phyloP scores from a whole-genome alignment of 35 echinoderm and acorn worm species.

The Strongylocentrotus purpuratus region DNA sequence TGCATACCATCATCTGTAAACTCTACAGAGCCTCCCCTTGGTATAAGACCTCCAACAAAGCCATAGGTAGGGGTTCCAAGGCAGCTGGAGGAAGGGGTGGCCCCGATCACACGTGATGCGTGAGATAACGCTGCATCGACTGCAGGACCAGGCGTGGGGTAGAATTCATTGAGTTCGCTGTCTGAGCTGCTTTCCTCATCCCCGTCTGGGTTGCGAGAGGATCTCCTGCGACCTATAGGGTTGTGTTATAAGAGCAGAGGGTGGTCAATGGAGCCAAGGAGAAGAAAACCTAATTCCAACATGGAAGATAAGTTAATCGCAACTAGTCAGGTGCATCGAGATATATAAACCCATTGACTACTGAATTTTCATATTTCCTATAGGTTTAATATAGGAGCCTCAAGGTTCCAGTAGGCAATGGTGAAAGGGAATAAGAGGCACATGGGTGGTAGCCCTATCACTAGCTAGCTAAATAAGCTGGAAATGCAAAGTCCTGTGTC shows the following conservation, averaged over 20 bases:
- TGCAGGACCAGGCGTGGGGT: slow-evolving; percentile 74
- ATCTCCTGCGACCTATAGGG: slow-evolving; percentile 36
- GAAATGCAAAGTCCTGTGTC: too few relatives aligned
- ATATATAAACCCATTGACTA: too few relatives aligned
- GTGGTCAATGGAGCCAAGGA: too few relatives aligned
- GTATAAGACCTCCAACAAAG: slow-evolving; percentile 57
- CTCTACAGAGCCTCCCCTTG: slow-evolving; percentile 64
- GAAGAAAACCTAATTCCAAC: neutral
- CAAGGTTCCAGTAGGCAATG: too few relatives aligned
- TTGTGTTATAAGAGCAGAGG: neutral
- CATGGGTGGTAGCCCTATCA: too few relatives aligned
- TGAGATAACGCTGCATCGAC: slow-evolving; percentile 85
- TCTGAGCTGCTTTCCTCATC: slow-evolving; percentile 71
- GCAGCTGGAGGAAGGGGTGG: slow-evolving; percentile 63
- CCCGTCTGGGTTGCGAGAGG: slow-evolving; percentile 47
- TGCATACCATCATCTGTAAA: slow-evolving; percentile 82
- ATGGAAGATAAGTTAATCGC: neutral
- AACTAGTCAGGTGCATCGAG: too few relatives aligned
- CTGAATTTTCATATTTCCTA: too few relatives aligned
- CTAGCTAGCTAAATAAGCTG: too few relatives aligned
- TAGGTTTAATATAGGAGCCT: too few relatives aligned
- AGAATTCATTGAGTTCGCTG: slow-evolving; percentile 90
- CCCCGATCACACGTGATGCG: slow-evolving; percentile 57
- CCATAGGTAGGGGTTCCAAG: slow-evolving; percentile 50
- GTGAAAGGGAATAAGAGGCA: too few relatives aligned